Base-by-base conservation (phyloP, 64 coral and sea anemone genomes). In the Pocillopora verrucosa region DNA sequence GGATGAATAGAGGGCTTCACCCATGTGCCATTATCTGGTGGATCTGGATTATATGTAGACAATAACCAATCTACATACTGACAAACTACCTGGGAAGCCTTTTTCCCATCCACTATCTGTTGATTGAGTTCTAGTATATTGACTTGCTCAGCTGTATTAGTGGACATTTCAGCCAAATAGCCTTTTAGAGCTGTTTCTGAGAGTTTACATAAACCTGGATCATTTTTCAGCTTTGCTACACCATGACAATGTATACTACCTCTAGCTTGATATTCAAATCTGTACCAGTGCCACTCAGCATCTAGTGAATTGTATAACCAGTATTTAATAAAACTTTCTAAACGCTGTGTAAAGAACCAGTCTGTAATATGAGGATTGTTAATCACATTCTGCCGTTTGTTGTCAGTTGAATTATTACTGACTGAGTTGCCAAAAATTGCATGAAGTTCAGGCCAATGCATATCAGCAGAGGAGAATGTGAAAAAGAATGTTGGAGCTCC, bases 331-430 rank as follows among this genome's bases (percentile, higher is more conserved):
- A n/a, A n/a, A n/a, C n/a, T n/a, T n/a, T n/a, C n/a, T n/a, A n/a
- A n/a, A n/a, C n/a, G n/a, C n/a, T n/a, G n/a, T n/a, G n/a, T n/a
- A n/a, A n/a, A n/a, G n/a, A n/a, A n/a, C n/a, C n/a, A n/a, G n/a
- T n/a, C n/a, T n/a, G 69, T 67, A 73, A 87, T 87, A 37, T 87
- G 84, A 19, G 84, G 65, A 74, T 87, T 87, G 69, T 87, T 74
- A 17, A 87, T 87, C 7, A 87, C 69, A 87, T 73, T 89, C 14
- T 78, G 24, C 13, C 87, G 73, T 78, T 60, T 76, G 19, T 30
- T 58, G 60, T 77, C 58, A 78, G 24, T 62, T 16, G 87, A 60
- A 16, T 15, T 67, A 70, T 59, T 57, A 36, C 61, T 74, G 7
- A 1, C 7, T 37, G 38, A 22, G 58, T 60, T n/a, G 15, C 38